Percentiles rank a stretch among this genome's conserved stretches.
Conservation (phyloP, 2,888 invertebrate species). For the Drosophila nigritarsus region DNA sequence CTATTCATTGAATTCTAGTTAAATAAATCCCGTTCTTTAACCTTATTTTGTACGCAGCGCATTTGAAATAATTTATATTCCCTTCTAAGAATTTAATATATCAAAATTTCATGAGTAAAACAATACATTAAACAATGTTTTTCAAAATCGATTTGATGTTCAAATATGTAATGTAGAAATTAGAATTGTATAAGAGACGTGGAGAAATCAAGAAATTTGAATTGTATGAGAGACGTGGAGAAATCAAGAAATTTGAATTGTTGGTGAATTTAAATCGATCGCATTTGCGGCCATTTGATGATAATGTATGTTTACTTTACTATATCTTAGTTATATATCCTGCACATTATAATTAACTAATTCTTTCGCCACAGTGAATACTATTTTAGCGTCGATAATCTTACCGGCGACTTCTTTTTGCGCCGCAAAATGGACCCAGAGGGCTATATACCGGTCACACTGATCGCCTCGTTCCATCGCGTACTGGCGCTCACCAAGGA, state of each 20-base stretch:
- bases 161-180: neutral
- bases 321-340: neutral
- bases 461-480: constrained; percentile 98
- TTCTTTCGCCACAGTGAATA: constrained; percentile 91
- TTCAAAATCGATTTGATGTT: neutral
- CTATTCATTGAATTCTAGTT: neutral
- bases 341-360: constrained; percentile 7
- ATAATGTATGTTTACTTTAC: neutral
- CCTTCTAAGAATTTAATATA: neutral
- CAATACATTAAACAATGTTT: neutral
- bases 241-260: neutral
- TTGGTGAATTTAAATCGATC: neutral
- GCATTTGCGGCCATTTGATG: neutral
- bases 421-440: constrained; percentile 98
- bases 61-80: neutral
- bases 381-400: constrained; percentile 98
- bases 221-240: neutral
- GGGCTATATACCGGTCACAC: constrained; percentile 96
- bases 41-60: neutral
- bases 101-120: neutral
- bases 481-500: constrained; percentile 95
- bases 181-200: no score
- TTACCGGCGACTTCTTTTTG: constrained; percentile 97
- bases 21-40: neutral
- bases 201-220: neutral